phyloP scores from a whole-genome alignment of 2,888 invertebrate genomes.

The Petrolisthes cinctipes region DNA sequence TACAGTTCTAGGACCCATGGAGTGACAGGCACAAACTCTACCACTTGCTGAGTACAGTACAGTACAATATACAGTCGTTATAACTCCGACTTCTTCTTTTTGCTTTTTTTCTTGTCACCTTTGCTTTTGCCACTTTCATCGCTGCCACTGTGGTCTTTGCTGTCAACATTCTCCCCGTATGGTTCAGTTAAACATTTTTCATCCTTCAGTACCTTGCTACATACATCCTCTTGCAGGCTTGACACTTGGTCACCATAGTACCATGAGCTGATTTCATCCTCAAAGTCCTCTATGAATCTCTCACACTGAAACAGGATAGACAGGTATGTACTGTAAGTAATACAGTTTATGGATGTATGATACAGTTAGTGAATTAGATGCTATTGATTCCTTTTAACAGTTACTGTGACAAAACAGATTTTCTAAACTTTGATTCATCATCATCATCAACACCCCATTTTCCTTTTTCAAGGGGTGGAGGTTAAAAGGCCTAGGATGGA shows the following conservation, averaged over 20 bases:
- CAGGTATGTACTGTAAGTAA: no score
- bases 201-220: constrained; percentile 37
- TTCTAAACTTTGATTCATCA: no score
- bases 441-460: no score
- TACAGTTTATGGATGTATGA: no score
- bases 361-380: no score
- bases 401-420: no score
- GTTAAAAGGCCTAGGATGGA: no score
- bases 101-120: neutral
- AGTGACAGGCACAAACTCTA: no score
- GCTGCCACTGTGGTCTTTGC: neutral
- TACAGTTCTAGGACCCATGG: no score
- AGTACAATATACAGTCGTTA: neutral
- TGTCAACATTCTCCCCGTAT: constrained; percentile 52
- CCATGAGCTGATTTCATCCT: constrained; percentile 90
- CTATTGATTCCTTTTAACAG: no score
- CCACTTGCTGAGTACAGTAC: no score
- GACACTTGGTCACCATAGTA: constrained; percentile 86
- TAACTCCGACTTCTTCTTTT: neutral
- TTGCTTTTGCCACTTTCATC: neutral
- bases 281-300: constrained; percentile 85
- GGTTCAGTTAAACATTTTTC: constrained; percentile 55
- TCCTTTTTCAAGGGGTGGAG: no score
- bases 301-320: constrained; percentile 77
- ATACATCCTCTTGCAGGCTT: constrained; percentile 72